A percentile compares a stretch with the other conserved stretches of the same genome.
phyloP scores from a whole-genome alignment of 2,113 vertebrate genomes.

The Ctenodactylus gundi region DNA sequence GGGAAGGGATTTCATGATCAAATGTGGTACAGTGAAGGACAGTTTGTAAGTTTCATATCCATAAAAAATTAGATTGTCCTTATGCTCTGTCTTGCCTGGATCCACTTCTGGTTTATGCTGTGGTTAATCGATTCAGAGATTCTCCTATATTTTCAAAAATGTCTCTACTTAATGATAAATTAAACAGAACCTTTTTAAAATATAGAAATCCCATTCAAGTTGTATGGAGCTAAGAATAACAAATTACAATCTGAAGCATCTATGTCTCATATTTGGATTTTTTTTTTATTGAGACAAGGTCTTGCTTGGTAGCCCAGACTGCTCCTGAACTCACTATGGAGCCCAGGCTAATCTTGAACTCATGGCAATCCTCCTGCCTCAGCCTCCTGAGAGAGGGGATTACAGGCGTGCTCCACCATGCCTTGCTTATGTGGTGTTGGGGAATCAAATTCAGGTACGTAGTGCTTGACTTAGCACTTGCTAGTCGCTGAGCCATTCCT shows the following conservation, averaged over 20 bases:
- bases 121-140: background rate
- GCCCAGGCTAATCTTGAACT: too few species aligned
- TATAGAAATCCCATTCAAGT: background rate
- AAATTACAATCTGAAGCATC: background rate
- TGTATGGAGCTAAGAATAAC: background rate
- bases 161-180: background rate
- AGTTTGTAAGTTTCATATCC: conserved; percentile 3
- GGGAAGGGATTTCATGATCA: background rate
- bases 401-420: too few species aligned
- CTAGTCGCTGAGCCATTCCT: too few species aligned
- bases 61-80: background rate
- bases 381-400: too few species aligned
- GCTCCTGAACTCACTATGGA: too few species aligned
- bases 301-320: too few species aligned
- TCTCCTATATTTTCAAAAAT: background rate
- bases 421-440: too few species aligned
- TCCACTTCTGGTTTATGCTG: background rate
- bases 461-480: too few species aligned
- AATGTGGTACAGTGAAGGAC: background rate
- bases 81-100: background rate
- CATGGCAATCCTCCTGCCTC: too few species aligned
- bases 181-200: background rate
- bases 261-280: too few species aligned
- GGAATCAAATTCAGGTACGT: too few species aligned
- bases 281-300: too few species aligned